phyloP scores from a whole-genome alignment of 2,888 invertebrate species.

The Tetragonula carbonaria region DNA sequence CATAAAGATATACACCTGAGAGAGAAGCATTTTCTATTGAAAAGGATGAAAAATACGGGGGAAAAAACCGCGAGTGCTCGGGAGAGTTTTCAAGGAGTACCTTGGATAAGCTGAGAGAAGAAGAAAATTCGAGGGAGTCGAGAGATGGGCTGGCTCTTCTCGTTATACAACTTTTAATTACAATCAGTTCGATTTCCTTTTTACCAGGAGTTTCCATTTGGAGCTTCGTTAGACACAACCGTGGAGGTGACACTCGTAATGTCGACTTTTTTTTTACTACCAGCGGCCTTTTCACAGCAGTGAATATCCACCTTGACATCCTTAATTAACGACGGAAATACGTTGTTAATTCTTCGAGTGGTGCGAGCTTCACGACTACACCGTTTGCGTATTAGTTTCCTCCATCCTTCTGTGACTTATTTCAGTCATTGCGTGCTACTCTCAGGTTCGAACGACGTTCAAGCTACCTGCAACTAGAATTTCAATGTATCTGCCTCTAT shows the following conservation, averaged over 20 bases:
- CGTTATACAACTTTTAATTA: slow-evolving; percentile 74
- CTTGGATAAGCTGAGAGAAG: neutral
- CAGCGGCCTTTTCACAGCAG: slow-evolving; percentile 18
- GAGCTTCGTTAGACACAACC: slow-evolving; percentile 53
- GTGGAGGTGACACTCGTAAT: slow-evolving; percentile 51
- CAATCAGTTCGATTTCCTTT: slow-evolving; percentile 71
- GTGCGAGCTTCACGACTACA: neutral
- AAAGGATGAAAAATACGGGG: neutral
- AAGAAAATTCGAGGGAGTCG: slow-evolving; percentile 1
- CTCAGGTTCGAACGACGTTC: neutral
- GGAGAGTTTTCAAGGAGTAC: neutral
- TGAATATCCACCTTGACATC: slow-evolving; percentile 9
- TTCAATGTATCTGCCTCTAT: neutral
- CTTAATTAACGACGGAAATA: slow-evolving; percentile 38
- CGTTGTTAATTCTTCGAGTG: slow-evolving; percentile 19
- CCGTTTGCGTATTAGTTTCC: neutral
- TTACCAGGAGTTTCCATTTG: slow-evolving; percentile 38
- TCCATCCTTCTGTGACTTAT: neutral
- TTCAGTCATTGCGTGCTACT: slow-evolving; percentile 5
- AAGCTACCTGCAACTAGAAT: neutral
- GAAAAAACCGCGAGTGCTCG: no score
- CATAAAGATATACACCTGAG: no score
- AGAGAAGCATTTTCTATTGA: no score
- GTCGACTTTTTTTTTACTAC: slow-evolving; percentile 31
- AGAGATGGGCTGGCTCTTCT: slow-evolving; percentile 10